A percentile compares a stretch with the other conserved stretches of the same genome.
Evolutionary conservation across 1,140 invertebrate genomes (phyloP).

Genomic region (Colletes gigas): DNA sequence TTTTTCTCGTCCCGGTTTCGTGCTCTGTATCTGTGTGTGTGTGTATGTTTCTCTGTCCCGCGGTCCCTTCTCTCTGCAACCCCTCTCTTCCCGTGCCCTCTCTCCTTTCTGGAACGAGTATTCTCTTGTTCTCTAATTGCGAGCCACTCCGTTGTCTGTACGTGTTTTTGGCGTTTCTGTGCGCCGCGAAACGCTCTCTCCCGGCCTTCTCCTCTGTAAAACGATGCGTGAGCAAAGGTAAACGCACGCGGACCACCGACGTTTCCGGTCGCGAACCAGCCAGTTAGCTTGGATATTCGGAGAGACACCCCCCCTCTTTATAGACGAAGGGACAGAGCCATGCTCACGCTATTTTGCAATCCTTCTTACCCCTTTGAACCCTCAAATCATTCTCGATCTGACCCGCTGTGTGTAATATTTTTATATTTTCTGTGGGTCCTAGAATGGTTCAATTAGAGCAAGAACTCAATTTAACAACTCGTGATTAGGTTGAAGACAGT

Average conservation of each 20-base stretch:
- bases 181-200: not conserved
- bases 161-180: constrained; percentile 51
- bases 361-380: no score
- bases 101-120: constrained; percentile 21
- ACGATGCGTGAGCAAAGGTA: constrained; percentile 34
- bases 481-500: no score
- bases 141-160: constrained; percentile 31
- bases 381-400: no score
- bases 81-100: not conserved
- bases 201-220: constrained; percentile 24
- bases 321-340: no score
- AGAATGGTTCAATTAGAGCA: no score
- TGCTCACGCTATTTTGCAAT: no score
- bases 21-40: no score
- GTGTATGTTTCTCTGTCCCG: not conserved
- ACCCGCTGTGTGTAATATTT: no score
- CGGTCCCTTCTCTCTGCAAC: not conserved
- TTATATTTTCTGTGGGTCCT: no score
- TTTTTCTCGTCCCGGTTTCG: not conserved
- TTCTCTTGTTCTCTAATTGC: constrained; percentile 60
- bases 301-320: not conserved
- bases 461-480: no score
- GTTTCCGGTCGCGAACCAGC: constrained; percentile 8
- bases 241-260: not conserved
- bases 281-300: not conserved